These are phyloP conservation scores for Sitophilus oryzae DNA, from an alignment of 1,140 invertebrate species.

Conservation along the genomic window DNA sequence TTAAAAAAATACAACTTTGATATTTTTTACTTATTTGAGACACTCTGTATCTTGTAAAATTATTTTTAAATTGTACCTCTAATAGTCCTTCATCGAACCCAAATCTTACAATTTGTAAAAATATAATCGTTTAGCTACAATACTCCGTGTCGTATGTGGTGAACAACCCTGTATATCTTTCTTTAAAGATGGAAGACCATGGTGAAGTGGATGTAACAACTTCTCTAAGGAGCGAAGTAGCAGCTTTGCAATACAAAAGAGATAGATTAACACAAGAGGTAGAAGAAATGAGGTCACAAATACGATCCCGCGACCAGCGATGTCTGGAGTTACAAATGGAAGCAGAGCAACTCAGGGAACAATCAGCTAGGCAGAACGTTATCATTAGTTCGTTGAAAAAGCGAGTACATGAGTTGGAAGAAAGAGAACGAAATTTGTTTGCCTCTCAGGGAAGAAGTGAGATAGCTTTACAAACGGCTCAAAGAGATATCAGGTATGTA, in stretches of 20 bases:
- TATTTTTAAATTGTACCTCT: no score
- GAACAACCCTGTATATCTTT: no score
- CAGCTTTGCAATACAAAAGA: slow-evolving; percentile 72
- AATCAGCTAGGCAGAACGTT: slow-evolving; percentile 71
- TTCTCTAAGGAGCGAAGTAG: slow-evolving; percentile 68
- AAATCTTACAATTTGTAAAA: no score
- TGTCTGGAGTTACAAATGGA: slow-evolving; percentile 61
- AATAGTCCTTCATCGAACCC: no score
- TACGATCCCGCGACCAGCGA: slow-evolving; percentile 58
- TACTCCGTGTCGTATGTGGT: no score
- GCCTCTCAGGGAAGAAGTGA: slow-evolving; percentile 59
- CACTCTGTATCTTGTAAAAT: no score
- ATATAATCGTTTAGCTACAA: no score
- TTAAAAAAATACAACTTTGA: no score
- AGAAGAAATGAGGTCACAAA: slow-evolving; percentile 59
- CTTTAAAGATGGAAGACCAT: slow-evolving; percentile 51
- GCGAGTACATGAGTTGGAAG: slow-evolving; percentile 71
- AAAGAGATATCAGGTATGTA: slow-evolving; percentile 60
- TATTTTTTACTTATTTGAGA: no score
- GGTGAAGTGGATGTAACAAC: slow-evolving; percentile 60
- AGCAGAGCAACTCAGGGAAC: slow-evolving; percentile 67
- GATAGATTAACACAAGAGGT: slow-evolving; percentile 71
- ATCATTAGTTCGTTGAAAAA: slow-evolving; percentile 71
- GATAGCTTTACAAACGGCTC: slow-evolving; percentile 62
- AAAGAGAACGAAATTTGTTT: slow-evolving; percentile 62